phyloP scores from a whole-genome alignment of 2,113 vertebrate species.

The Phalacrocorax pelagicus region DNA sequence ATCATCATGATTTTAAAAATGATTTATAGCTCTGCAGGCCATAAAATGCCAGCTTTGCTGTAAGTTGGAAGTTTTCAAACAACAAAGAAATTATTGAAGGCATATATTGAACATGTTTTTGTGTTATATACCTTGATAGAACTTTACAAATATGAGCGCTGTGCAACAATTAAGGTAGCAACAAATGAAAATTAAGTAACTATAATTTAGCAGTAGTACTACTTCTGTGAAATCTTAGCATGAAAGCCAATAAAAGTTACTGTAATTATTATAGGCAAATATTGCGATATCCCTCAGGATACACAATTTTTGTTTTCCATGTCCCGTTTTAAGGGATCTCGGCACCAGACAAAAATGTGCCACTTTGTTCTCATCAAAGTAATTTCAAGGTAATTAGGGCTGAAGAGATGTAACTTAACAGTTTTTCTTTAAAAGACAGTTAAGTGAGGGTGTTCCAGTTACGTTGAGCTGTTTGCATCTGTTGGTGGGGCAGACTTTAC shows the following conservation, averaged over 20 bases:
- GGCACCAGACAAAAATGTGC: neutral
- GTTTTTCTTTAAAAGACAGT: neutral
- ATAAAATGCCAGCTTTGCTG: constrained; percentile 72
- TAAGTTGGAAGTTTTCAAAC: constrained; percentile 62
- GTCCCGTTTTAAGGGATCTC: neutral
- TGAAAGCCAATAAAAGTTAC: neutral
- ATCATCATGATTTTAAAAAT: constrained; percentile 79
- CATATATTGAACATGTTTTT: neutral
- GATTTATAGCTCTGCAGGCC: constrained; percentile 76
- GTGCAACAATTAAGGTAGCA: neutral
- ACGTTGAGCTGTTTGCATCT: neutral
- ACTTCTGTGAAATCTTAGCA: neutral
- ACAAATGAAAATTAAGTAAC: neutral
- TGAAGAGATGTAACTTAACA: neutral
- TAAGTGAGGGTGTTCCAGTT: neutral
- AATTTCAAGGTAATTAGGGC: neutral
- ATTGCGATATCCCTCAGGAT: neutral
- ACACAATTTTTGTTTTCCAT: neutral
- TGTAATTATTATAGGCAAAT: neutral
- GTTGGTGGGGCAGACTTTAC: neutral
- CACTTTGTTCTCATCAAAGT: neutral
- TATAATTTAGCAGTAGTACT: neutral
- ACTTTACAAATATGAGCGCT: neutral
- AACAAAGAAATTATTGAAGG: constrained; percentile 69
- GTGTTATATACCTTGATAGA: neutral